Conservation (phyloP, 2,113 vertebrate species). For the Amblyornis subalaris region DNA sequence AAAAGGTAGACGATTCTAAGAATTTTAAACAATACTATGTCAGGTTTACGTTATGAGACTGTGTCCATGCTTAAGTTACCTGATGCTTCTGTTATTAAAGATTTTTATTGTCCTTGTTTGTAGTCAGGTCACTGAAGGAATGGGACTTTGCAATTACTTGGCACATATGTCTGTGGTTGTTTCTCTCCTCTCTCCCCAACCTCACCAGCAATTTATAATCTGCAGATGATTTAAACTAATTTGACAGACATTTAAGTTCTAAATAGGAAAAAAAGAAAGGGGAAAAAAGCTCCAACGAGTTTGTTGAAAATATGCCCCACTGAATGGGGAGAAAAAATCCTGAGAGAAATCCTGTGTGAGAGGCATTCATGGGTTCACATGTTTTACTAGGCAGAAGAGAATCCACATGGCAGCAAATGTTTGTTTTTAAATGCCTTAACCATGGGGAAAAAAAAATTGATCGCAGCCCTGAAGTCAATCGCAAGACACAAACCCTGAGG, state of each 20-base stretch:
- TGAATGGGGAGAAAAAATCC: not conserved
- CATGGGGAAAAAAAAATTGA: not conserved
- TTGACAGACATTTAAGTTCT: not conserved
- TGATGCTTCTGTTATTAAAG: not conserved
- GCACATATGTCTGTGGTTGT: not conserved
- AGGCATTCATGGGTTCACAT: not conserved
- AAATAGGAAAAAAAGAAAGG: not conserved
- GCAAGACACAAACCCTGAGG: not conserved
- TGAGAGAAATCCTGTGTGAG: not conserved
- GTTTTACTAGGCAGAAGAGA: not conserved
- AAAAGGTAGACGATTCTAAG: not conserved
- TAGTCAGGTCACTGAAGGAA: not conserved
- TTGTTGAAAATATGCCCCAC: not conserved
- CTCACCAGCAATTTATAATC: not conserved
- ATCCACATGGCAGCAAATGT: not conserved
- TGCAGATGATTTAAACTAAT: not conserved
- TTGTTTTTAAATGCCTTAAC: not conserved
- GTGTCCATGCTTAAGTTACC: not conserved
- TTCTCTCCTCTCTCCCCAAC: not conserved
- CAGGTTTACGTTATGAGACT: not conserved
- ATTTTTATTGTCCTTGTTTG: not conserved
- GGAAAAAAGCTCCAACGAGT: not conserved
- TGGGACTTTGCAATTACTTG: not conserved
- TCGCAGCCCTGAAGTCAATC: rapidly evolving
- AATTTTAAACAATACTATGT: not conserved